Evolutionary conservation across 2,113 vertebrate genomes (phyloP).

Genomic region (Myocastor coypus): DNA sequence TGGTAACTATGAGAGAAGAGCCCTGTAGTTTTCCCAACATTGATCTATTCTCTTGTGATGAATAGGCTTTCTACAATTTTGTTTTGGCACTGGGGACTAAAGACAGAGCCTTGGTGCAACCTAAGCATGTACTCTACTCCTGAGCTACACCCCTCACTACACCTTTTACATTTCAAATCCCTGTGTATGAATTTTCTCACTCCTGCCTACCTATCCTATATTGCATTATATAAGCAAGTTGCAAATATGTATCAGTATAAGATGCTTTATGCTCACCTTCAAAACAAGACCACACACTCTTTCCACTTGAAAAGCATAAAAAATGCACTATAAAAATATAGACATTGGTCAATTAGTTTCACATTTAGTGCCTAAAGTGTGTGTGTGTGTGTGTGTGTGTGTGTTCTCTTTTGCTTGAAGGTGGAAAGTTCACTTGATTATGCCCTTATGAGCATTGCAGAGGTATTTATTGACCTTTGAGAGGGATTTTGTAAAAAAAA

Average conservation of each 20-base stretch:
- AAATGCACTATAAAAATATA: neutral
- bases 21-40: neutral
- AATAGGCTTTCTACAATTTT: neutral
- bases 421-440: neutral
- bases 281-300: neutral
- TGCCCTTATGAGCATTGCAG: neutral
- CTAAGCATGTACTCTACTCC: neutral
- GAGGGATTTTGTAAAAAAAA: neutral
- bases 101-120: neutral
- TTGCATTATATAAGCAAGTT: neutral
- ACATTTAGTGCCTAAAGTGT: neutral
- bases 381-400: neutral
- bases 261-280: neutral
- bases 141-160: no score
- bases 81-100: neutral
- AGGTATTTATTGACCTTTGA: neutral
- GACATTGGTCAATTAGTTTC: slow-evolving; percentile 26
- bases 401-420: slow-evolving; percentile 26
- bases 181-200: neutral
- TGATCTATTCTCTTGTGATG: neutral
- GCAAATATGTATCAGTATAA: neutral
- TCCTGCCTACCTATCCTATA: neutral
- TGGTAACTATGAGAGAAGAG: neutral
- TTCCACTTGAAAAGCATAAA: slow-evolving; percentile 27
- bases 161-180: neutral